Base-by-base conservation (phyloP, 2,797 vertebrate species). In the Siniperca obscura region DNA sequence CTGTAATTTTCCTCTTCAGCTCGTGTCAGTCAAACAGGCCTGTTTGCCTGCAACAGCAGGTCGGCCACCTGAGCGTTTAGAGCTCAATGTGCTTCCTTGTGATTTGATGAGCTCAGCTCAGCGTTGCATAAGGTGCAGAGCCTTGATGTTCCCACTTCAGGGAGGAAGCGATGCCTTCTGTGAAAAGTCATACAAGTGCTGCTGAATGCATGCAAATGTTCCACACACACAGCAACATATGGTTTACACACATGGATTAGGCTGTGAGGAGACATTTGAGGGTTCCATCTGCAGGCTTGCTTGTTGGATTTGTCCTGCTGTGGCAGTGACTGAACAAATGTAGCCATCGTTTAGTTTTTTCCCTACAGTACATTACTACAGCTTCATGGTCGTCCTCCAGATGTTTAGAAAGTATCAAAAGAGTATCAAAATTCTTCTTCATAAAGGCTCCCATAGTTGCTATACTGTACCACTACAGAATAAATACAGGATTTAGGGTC, bases 81-180 rank as follows among this genome's bases (percentile, higher is more conserved):
- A 80, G 75, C 74, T 77, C 70, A 14, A 9, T 67, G 30, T 30
- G 30, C 30, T 30, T 68, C 76, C 70, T 78, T 40, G 19, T 8
- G n/a, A 82, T 85, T 88, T 78, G 77, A 85, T 83, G 76, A 80
- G 72, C 70, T 74, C 11, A 25, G 40, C 80, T 74, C 48, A 46
- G 55, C 78, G 71, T 80, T 84, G 77, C 68, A 16, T 74, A 74
- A 71, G 73, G 48, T 2, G 2, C 56, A 52, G 46, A 73, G 61
- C 70, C 78, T 81, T 70, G 80, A 76, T 87, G 46, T 76, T 85
- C 69, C 69, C 80, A 19, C 10, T 5, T 46, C 40, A 64, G 76
- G 36, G 30, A 76, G 68, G 76, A 60, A 48, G 76, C 85, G 55
- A 74, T 8, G 70, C 57, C 25, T 38, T 53, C 50, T 77, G 40